phyloP scores from a whole-genome alignment of 2,888 invertebrate genomes.

The Tetragonisca angustula region DNA sequence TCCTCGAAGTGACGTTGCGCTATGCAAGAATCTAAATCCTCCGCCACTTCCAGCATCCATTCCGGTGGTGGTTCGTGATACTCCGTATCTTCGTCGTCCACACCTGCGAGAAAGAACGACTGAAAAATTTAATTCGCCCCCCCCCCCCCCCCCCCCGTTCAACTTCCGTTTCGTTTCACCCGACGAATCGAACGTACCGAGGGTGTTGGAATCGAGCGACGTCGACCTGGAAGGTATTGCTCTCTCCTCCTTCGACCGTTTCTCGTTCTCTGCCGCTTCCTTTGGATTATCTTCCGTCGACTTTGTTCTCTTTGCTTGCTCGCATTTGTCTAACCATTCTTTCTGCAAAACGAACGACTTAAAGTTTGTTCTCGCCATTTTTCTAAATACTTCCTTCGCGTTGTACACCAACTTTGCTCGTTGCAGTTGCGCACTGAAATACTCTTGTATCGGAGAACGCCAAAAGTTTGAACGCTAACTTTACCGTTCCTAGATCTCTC shows the following conservation, averaged over 20 bases:
- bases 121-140: conserved; percentile 5
- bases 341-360: conserved; percentile 85
- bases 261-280: conserved; percentile 19
- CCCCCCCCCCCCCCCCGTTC: no score
- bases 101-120: conserved; percentile 53
- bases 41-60: conserved; percentile 95
- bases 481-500: conserved; percentile 94
- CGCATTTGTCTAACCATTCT: conserved; percentile 97
- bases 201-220: conserved; percentile 79
- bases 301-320: conserved; percentile 94
- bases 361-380: not conserved
- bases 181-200: conserved; percentile 64
- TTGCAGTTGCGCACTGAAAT: conserved; percentile 94
- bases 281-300: conserved; percentile 86
- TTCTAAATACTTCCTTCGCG: not conserved
- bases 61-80: conserved; percentile 86
- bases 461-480: conserved; percentile 96
- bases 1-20: conserved; percentile 98
- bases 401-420: conserved; percentile 85
- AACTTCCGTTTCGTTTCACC: no score
- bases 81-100: conserved; percentile 76
- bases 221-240: conserved; percentile 79
- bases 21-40: conserved; percentile 97
- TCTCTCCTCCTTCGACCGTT: conserved; percentile 83
- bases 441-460: conserved; percentile 97